A percentile compares a stretch with the other conserved stretches of the same genome.
Evolutionary conservation across 1,140 invertebrate genomes (phyloP).

Genomic region (Drosophila willistoni): DNA sequence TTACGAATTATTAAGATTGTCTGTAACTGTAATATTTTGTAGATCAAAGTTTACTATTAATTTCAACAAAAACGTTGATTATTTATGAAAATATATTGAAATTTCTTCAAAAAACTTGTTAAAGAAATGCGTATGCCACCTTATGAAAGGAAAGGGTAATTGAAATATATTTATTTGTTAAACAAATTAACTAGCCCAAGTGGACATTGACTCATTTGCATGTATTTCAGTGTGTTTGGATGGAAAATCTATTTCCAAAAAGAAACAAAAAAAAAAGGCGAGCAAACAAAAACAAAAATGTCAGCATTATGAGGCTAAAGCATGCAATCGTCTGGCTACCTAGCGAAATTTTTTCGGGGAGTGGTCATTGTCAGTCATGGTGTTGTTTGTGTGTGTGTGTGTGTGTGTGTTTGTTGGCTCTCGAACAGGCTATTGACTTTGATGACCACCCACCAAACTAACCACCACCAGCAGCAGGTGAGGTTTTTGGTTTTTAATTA

Average conservation of each 20-base stretch:
- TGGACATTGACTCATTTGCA: conserved; percentile 42
- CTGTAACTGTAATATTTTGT: no score
- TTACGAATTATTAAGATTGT: conserved; percentile 60
- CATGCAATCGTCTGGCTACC: conserved; percentile 40
- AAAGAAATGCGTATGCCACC: neutral
- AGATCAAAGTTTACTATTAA: no score
- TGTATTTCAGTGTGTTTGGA: conserved; percentile 19
- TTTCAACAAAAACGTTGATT: no score
- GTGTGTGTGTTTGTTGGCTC: neutral
- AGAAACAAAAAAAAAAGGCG: conserved; percentile 14
- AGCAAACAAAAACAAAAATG: neutral
- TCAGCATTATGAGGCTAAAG: conserved; percentile 42
- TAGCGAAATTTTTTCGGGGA: conserved; percentile 15
- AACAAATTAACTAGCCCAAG: conserved; percentile 58
- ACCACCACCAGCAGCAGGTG: neutral
- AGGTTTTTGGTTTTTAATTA: conserved; percentile 62
- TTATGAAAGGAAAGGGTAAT: conserved; percentile 1
- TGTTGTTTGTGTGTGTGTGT: conserved; percentile 37
- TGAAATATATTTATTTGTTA: conserved; percentile 63
- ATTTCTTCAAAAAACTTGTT: no score
- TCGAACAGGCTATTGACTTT: conserved; percentile 54
- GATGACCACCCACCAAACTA: conserved; percentile 1
- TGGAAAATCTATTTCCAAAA: conserved; percentile 5
- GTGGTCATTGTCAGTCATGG: conserved; percentile 18
- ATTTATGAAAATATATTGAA: no score